A percentile compares a stretch with the other conserved stretches of the same genome.
Conservation (phyloP, 2,113 vertebrate genomes). For the Ursus arctos region DNA sequence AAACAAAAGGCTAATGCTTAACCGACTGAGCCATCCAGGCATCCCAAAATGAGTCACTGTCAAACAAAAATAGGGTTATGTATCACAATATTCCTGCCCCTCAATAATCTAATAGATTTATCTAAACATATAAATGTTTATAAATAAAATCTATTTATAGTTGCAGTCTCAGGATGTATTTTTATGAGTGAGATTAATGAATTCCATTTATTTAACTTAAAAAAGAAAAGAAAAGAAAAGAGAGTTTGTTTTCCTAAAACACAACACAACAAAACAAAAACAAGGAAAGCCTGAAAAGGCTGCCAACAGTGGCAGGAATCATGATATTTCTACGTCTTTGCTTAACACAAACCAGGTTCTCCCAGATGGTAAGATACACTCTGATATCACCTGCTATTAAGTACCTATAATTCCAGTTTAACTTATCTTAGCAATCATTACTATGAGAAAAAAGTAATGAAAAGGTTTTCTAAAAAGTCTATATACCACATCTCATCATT, state of each 20-base stretch:
- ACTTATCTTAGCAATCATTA: background rate
- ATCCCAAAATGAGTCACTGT: background rate
- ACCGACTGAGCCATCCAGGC: too few species aligned
- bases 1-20: too few species aligned
- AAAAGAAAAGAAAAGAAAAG: background rate
- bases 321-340: background rate
- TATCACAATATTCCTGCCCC: background rate
- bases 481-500: background rate
- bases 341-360: background rate
- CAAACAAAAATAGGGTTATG: constrained; percentile 21
- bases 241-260: background rate
- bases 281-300: background rate
- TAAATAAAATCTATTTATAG: background rate
- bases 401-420: background rate
- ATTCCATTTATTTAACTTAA: background rate
- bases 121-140: constrained; percentile 15
- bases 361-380: background rate
- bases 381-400: background rate
- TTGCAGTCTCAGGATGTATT: background rate
- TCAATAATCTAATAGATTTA: background rate
- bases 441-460: background rate
- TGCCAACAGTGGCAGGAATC: background rate
- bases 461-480: background rate
- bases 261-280: background rate
- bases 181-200: background rate